Conservation (phyloP, 2,888 invertebrate genomes). For the Teleogryllus oceanicus region DNA sequence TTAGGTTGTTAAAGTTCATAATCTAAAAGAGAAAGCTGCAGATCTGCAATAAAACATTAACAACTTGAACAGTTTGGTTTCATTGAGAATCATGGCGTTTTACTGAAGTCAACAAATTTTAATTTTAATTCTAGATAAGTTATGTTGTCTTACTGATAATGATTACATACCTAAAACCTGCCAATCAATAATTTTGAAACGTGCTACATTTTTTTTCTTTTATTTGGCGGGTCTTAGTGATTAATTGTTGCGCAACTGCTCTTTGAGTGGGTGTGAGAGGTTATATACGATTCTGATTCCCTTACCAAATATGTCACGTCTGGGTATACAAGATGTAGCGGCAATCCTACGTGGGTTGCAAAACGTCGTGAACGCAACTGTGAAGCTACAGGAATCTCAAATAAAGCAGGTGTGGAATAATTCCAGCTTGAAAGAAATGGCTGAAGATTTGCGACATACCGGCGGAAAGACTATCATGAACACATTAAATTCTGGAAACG, state of each 20-base stretch:
- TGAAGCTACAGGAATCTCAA: slow-evolving; percentile 62
- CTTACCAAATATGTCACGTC: slow-evolving; percentile 43
- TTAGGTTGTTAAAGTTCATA: no score
- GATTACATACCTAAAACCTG: no score
- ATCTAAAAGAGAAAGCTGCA: no score
- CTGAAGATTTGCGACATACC: slow-evolving; percentile 40
- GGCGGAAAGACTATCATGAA: slow-evolving; percentile 39
- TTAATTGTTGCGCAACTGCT: neutral
- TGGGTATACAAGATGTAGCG: slow-evolving; percentile 54
- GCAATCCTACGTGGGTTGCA: slow-evolving; percentile 67
- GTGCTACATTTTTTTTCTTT: no score
- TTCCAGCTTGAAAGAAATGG: slow-evolving; percentile 61
- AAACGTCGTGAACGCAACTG: slow-evolving; percentile 62
- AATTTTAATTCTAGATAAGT: no score
- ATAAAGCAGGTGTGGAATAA: slow-evolving; percentile 63
- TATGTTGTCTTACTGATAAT: no score
- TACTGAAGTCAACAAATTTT: no score
- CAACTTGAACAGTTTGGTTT: no score
- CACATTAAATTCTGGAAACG: slow-evolving; percentile 43
- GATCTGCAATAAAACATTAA: no score
- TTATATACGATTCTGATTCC: neutral
- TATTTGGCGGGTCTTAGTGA: neutral
- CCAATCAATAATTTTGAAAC: no score
- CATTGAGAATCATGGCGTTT: no score
- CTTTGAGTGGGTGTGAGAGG: neutral